A percentile compares a stretch with the other conserved stretches of the same genome.
Evolutionary conservation across 2,113 vertebrate species (phyloP).

Genomic region (Struthio camelus): DNA sequence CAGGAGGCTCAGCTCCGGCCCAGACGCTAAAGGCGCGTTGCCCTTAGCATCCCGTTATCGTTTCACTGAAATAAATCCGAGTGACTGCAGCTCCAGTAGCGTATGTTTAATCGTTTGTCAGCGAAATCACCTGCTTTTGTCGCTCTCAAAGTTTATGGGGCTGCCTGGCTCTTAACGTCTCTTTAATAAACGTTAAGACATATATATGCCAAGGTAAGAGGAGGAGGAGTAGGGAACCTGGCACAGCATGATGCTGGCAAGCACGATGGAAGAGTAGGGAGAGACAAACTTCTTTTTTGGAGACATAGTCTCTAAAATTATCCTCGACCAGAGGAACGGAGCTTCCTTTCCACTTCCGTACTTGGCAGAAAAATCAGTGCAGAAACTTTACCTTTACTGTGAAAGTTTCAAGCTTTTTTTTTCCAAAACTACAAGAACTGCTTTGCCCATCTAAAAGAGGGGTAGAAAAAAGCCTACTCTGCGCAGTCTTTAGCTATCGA

Average conservation of each 20-base stretch:
- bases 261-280: neutral
- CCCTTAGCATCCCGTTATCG: neutral
- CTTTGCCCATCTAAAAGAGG: neutral
- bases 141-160: neutral
- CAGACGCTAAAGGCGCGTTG: neutral
- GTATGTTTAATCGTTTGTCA: neutral
- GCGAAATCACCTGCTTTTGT: neutral
- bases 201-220: too few species aligned
- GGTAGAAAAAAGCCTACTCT: neutral
- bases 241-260: neutral
- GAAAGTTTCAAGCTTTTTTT: neutral
- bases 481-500: neutral
- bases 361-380: neutral
- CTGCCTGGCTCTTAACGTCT: neutral
- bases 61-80: neutral
- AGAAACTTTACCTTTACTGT: neutral
- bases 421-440: neutral
- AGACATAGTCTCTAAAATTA: neutral
- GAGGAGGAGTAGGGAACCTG: neutral
- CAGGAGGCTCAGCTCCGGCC: neutral
- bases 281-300: neutral
- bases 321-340: neutral
- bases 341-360: conserved; percentile 10
- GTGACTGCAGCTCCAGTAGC: neutral
- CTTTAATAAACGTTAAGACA: neutral